Conservation (phyloP, 1,140 invertebrate genomes). For the Bradysia coprophila region DNA sequence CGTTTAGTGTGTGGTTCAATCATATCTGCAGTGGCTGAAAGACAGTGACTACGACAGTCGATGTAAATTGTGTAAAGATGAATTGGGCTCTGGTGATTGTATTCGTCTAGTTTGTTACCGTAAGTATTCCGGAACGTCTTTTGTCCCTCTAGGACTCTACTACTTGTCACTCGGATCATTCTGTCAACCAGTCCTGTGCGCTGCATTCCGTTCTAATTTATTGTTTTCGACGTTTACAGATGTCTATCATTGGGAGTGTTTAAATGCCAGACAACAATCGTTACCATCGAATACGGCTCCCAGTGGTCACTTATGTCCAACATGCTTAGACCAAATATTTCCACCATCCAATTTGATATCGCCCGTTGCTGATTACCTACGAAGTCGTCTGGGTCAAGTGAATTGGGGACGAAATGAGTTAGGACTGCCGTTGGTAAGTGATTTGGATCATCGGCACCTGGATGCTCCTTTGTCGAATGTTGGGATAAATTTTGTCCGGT, state of each 20-base stretch:
- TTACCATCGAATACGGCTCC: conserved; percentile 21
- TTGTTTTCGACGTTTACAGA: no score
- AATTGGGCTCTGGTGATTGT: conserved; percentile 65
- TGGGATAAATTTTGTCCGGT: background rate
- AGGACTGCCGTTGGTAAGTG: conserved; percentile 16
- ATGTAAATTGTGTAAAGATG: conserved; percentile 70
- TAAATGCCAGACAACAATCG: conserved; percentile 17
- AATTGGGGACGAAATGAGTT: conserved; percentile 23
- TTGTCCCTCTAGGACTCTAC: background rate
- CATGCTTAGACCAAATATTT: conserved; percentile 17
- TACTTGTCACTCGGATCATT: background rate
- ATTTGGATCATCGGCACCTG: background rate
- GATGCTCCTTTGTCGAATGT: background rate
- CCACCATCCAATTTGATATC: conserved; percentile 20
- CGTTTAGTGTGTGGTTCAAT: conserved; percentile 91
- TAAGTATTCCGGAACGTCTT: conserved; percentile 21
- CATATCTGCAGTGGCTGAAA: conserved; percentile 92
- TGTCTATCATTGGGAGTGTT: conserved; percentile 22
- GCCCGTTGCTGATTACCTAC: conserved; percentile 19
- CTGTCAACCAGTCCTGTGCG: no score
- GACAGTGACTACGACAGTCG: conserved; percentile 90
- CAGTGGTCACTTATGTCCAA: conserved; percentile 17
- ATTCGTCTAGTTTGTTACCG: conserved; percentile 75
- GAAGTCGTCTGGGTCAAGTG: conserved; percentile 14
- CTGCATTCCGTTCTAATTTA: no score